Evolutionary conservation across 2,113 vertebrate genomes (phyloP).

Genomic region (Meriones unguiculatus): DNA sequence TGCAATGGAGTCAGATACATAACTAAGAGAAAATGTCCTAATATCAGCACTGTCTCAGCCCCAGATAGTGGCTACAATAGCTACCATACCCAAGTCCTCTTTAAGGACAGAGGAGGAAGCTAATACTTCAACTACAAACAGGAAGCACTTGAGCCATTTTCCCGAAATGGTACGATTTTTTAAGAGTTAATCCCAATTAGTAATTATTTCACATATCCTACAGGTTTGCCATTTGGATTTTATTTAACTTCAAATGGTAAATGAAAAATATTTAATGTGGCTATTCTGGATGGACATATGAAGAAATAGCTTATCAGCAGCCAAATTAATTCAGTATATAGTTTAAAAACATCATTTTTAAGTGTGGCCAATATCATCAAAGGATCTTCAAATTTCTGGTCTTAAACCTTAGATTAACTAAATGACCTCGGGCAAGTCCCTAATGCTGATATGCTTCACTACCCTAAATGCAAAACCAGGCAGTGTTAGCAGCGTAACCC

Average conservation of each 20-base stretch:
- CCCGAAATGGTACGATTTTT: not conserved
- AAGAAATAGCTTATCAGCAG: not conserved
- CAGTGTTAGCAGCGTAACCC: not conserved
- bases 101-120: not conserved
- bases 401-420: not conserved
- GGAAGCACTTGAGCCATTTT: not conserved
- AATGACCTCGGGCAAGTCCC: not conserved
- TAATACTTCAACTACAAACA: not conserved
- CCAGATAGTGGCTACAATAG: fast-evolving
- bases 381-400: not conserved
- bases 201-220: not conserved
- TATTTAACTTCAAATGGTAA: not conserved
- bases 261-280: not conserved
- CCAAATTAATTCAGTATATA: not conserved
- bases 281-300: not conserved
- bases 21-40: not conserved
- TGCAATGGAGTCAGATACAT: not conserved
- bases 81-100: not conserved
- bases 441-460: not conserved
- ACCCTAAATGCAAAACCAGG: not conserved
- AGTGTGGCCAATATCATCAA: not conserved
- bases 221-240: not conserved
- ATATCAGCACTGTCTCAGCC: not conserved
- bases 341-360: not conserved
- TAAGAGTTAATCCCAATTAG: not conserved